Evolutionary conservation across 2,888 invertebrate species (phyloP).

Genomic region (Lithophane semibrunnea): DNA sequence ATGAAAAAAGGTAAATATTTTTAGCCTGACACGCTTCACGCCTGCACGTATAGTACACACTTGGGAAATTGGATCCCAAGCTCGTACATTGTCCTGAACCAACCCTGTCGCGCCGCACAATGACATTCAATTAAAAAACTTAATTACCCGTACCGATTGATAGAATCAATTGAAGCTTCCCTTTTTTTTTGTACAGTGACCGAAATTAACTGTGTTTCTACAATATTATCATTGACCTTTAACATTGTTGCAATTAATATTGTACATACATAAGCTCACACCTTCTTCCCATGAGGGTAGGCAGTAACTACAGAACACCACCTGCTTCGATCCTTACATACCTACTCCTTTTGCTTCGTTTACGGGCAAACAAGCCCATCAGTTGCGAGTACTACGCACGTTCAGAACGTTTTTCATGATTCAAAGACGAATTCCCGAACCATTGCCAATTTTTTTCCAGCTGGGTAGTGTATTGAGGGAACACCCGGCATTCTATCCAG

Average conservation of each 20-base stretch:
- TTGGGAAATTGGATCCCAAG: conserved; percentile 51
- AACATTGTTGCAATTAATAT: neutral
- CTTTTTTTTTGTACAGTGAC: conserved; percentile 19
- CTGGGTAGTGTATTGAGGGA: too few species aligned
- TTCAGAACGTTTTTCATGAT: too few species aligned
- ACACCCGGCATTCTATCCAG: too few species aligned
- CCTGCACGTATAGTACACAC: conserved; percentile 34
- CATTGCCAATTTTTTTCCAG: too few species aligned
- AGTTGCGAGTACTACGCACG: neutral
- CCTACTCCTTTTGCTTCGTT: neutral
- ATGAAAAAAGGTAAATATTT: conserved; percentile 26
- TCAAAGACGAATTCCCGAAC: too few species aligned
- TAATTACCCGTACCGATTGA: conserved; percentile 56
- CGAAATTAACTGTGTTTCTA: conserved; percentile 9
- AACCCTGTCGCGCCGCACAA: conserved; percentile 39
- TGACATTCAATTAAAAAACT: conserved; percentile 54
- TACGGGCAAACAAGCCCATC: neutral
- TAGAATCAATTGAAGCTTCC: conserved; percentile 29
- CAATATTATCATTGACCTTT: neutral
- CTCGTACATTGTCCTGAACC: conserved; percentile 45
- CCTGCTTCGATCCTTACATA: neutral
- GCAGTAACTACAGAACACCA: neutral
- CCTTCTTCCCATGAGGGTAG: too few species aligned
- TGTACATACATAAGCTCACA: neutral
- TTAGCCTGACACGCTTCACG: conserved; percentile 23